Evolutionary conservation across 2,113 vertebrate species (phyloP).

Genomic region (Columba livia): DNA sequence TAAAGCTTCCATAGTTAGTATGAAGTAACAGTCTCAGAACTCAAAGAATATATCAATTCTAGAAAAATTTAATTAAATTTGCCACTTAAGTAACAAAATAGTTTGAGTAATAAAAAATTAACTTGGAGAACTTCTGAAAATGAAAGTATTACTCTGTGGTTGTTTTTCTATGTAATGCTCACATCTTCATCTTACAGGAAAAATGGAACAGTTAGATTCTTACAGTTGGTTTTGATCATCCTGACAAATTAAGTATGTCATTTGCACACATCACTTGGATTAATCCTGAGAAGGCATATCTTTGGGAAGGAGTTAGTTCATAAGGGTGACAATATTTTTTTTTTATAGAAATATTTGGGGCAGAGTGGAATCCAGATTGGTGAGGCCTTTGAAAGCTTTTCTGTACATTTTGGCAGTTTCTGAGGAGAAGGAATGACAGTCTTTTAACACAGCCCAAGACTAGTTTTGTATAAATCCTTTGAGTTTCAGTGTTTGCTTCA

Average conservation of each 20-base stretch:
- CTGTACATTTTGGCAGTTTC: neutral
- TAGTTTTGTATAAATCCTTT: neutral
- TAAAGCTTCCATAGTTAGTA: neutral
- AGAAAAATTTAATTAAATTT: neutral
- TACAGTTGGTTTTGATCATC: neutral
- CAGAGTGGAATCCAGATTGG: neutral
- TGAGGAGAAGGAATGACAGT: neutral
- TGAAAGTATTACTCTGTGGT: neutral
- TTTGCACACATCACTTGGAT: neutral
- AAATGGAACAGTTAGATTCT: neutral
- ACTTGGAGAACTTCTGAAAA: neutral
- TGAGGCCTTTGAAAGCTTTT: neutral
- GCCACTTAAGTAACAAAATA: neutral
- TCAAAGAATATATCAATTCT: neutral
- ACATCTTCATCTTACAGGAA: neutral
- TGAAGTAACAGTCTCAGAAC: neutral
- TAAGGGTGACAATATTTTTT: neutral
- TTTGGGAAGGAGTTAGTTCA: neutral
- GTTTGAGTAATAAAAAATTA: neutral
- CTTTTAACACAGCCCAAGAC: neutral
- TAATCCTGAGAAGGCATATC: neutral
- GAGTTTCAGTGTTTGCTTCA: neutral
- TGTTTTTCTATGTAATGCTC: neutral
- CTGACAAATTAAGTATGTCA: neutral
- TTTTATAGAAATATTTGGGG: neutral